Conservation (phyloP, 2,888 invertebrate species). For the Apamea epomidion region DNA sequence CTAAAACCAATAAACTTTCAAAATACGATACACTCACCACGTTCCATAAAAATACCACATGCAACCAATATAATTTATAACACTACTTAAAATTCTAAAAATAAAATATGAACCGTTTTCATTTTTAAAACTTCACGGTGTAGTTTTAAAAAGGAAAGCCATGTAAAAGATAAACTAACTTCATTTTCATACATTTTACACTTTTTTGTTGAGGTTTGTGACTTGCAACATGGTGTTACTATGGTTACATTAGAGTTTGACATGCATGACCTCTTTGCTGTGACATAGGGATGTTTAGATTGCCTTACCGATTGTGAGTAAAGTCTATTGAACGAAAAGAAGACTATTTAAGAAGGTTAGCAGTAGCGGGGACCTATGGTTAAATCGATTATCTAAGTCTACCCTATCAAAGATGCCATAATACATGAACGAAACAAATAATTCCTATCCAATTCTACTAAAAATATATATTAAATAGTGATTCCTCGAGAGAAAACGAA, state of each 20-base stretch:
- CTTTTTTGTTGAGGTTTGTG: slow-evolving; percentile 44
- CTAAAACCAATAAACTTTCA: slow-evolving; percentile 8
- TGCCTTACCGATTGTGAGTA: too few relatives aligned
- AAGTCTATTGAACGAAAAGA: too few relatives aligned
- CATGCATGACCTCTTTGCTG: slow-evolving; percentile 42
- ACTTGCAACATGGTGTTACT: slow-evolving; percentile 39
- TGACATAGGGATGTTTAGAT: slow-evolving; percentile 35
- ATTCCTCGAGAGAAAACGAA: too few relatives aligned
- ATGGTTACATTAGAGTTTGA: slow-evolving; percentile 45
- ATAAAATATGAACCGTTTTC: slow-evolving; percentile 8
- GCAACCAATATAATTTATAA: slow-evolving; percentile 43
- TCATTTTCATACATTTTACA: slow-evolving; percentile 56
- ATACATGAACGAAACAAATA: too few relatives aligned
- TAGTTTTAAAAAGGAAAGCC: slow-evolving; percentile 48
- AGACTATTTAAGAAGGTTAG: too few relatives aligned
- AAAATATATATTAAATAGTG: too few relatives aligned
- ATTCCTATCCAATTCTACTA: too few relatives aligned
- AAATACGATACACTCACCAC: slow-evolving; percentile 22
- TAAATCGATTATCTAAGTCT: too few relatives aligned
- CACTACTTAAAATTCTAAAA: slow-evolving; percentile 30
- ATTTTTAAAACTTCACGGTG: slow-evolving; percentile 29
- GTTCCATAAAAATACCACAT: slow-evolving; percentile 25
- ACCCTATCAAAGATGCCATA: too few relatives aligned
- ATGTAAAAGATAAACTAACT: slow-evolving; percentile 16
- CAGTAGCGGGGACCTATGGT: too few relatives aligned